Percentiles rank a stretch among this genome's conserved stretches.
These are phyloP conservation scores for Pardosa pseudoannulata DNA, from an alignment of 2,888 invertebrate species.

Conservation along the genomic window DNA sequence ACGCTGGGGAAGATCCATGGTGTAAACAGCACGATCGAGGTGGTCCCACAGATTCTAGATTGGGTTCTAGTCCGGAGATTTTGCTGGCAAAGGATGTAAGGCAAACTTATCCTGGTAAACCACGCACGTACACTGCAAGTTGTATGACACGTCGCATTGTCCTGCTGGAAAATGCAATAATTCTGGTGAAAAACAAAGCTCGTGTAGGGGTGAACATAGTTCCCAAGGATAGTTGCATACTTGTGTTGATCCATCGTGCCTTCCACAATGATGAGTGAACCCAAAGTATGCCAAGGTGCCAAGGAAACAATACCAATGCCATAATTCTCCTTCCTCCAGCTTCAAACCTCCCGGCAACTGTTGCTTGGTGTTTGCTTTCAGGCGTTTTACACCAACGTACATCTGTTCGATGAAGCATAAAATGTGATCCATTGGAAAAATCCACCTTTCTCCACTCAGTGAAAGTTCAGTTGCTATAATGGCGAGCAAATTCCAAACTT, in stretches of 20 bases:
- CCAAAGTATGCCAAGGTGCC: background rate
- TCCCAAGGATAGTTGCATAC: background rate
- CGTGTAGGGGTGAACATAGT: background rate
- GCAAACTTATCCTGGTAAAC: constrained; percentile 8
- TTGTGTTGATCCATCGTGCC: too few species aligned
- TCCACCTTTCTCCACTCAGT: too few species aligned
- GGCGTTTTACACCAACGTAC: background rate
- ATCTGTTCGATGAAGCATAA: too few species aligned
- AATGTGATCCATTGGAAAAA: background rate
- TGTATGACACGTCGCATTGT: constrained; percentile 13
- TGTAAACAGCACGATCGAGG: too few species aligned
- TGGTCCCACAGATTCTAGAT: too few species aligned
- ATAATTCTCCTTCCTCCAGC: constrained; percentile 18
- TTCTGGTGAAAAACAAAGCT: background rate
- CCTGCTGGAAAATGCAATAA: constrained; percentile 14
- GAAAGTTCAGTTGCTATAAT: too few species aligned
- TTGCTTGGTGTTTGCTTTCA: constrained; percentile 13
- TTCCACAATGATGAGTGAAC: too few species aligned
- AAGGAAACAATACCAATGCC: background rate
- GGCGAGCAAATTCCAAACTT: too few species aligned
- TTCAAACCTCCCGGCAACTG: background rate
- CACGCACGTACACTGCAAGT: constrained; percentile 8
- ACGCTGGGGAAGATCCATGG: too few species aligned
- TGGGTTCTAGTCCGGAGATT: too few species aligned
- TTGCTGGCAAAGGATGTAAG: background rate